Conservation (phyloP, 1,140 invertebrate species). For the Drosophila cardini region DNA sequence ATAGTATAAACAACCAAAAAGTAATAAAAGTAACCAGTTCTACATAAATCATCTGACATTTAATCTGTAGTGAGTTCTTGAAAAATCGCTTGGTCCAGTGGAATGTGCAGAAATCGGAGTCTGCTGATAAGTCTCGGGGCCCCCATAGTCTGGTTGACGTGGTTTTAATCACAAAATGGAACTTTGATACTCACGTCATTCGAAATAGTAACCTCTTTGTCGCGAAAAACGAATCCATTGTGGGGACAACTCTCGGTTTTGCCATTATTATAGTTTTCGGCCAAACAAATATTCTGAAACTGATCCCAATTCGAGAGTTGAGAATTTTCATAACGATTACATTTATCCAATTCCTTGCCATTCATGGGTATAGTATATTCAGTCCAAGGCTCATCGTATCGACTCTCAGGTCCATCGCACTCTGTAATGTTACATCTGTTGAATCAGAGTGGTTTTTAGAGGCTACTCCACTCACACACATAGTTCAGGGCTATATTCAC, state of each 20-base stretch:
- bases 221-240: conserved; percentile 73
- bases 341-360: conserved; percentile 85
- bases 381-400: conserved; percentile 86
- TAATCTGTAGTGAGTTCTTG: background rate
- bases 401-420: conserved; percentile 85
- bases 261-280: conserved; percentile 83
- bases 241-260: conserved; percentile 60
- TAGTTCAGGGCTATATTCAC: conserved; percentile 70
- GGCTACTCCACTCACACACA: conserved; percentile 12
- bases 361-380: conserved; percentile 85
- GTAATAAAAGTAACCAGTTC: background rate
- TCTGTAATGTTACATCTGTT: conserved; percentile 88
- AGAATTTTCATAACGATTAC: conserved; percentile 83
- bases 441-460: conserved; percentile 17
- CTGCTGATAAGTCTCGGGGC: conserved; percentile 48
- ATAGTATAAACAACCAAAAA: conserved; percentile 15
- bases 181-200: conserved; percentile 83
- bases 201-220: conserved; percentile 75
- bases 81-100: conserved; percentile 14
- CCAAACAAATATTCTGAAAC: conserved; percentile 69
- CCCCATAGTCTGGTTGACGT: conserved; percentile 39
- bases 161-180: conserved; percentile 72
- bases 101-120: conserved; percentile 56
- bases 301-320: conserved; percentile 47
- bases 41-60: background rate